Conservation (phyloP, 2,888 invertebrate species). For the Alitta virens region DNA sequence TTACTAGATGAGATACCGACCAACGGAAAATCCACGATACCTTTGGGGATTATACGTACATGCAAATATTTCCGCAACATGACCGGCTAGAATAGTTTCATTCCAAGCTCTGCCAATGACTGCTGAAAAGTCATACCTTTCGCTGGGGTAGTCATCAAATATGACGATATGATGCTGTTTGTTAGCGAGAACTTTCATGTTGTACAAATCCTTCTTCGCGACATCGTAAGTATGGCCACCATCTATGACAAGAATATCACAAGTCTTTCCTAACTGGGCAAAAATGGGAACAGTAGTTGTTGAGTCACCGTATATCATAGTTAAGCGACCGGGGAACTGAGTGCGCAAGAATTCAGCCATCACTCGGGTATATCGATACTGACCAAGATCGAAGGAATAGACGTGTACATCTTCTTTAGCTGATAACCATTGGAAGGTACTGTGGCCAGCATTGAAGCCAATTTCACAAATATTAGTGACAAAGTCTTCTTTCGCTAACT, state of each 20-base stretch:
- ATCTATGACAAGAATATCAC: slow-evolving; percentile 6
- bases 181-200: slow-evolving; percentile 1
- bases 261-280: not conserved
- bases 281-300: not conserved
- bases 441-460: slow-evolving; percentile 21
- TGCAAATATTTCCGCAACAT: not conserved
- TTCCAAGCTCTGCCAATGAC: slow-evolving; percentile 1
- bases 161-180: not conserved
- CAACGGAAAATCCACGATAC: slow-evolving; percentile 5
- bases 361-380: not conserved
- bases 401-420: slow-evolving; percentile 19
- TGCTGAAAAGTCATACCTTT: too few species aligned
- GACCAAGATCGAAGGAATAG: slow-evolving; percentile 10
- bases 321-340: slow-evolving; percentile 3
- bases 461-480: slow-evolving; percentile 20
- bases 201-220: slow-evolving; percentile 2
- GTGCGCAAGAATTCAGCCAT: not conserved
- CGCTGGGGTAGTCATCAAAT: slow-evolving; percentile 1
- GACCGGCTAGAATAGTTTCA: not conserved
- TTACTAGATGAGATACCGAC: slow-evolving; percentile 2
- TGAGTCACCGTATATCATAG: slow-evolving; percentile 6
- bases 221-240: slow-evolving; percentile 3
- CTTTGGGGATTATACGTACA: not conserved
- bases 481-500: not conserved
- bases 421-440: slow-evolving; percentile 19